Base-by-base conservation (phyloP, 2,113 vertebrate species). In the Anolis sagrei region DNA sequence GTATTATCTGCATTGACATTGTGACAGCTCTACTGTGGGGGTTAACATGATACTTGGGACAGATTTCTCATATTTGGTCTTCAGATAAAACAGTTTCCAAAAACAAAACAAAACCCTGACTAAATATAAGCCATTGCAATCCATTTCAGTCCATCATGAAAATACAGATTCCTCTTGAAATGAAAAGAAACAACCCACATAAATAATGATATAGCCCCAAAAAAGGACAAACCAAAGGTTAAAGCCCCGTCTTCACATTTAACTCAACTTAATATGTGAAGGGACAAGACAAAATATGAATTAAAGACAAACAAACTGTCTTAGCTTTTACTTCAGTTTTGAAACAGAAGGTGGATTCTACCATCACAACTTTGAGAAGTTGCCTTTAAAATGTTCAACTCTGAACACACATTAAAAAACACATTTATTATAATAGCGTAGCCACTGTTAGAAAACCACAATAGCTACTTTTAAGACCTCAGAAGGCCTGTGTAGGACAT, bases 31-130 rank as follows among this genome's bases (percentile, higher is more conserved):
- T 92, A 90, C 91, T 93, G 90, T 88, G 91, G 92, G 94, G 92
- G 87, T 90, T 86, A 93, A 96, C 95, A 96, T 92, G 94, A 93
- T 90, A 96, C 95, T 95, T 90, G 87, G 91, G 93, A 96, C 95
- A 96, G 92, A 90, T 94, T 94, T 92, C 93, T 94, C 93, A 76
- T 96, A 95, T 97, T 96, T 96, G 96, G 96, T 96, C 96, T 96
- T 95, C 86, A 95, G 92, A 95, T 96, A 96, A 96, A 86, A 96
- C 95, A 96, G 89, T 94, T 93, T 95, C 93, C 93, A 77, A 95
- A 94, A n/a, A n/a, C n/a, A n/a, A n/a, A n/a, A n/a, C n/a, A n/a
- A 96, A 93, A 44, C 2, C 39, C 95, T 94, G 94, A 95, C 95
- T 96, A 95, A 93, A 96, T 92, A 95, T 93, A 94, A 94, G 91